Base-by-base conservation (phyloP, 2,888 invertebrate genomes). In the Phalangium opilio region DNA sequence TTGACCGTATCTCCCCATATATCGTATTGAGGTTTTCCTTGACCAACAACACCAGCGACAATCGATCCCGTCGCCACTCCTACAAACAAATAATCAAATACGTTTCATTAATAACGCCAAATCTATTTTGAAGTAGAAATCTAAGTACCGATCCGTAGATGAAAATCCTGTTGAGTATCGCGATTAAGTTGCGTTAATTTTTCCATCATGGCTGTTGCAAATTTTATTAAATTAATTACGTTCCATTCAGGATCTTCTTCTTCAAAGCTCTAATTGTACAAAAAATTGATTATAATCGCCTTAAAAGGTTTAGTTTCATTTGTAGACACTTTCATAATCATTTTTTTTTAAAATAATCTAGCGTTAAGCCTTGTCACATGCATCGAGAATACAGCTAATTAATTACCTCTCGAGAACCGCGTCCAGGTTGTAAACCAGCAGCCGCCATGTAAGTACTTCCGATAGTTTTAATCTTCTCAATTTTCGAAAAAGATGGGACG, bases 11-110 rank as follows among this genome's bases (percentile, higher is more conserved):
- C 84, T 0, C 93, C 93, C 57, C 57, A 57, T 11, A 57, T 57
- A 39, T 57, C 57, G 20, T 57, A 56, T n/a, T 49, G 51, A 1
- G 53, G 53, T 20, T 53, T 53, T 3, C 49, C 45, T 3, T 47
- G 84, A 1, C 91, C 93, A 3, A 93, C 87, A 0, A 95, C 91
- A 3, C 93, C 93, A 0, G 93, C 91, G 52, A 89, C 85, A 5
- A 91, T 81, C 57, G 83, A 79, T 0, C 93, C 93, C 61, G 85
- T 81, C 33, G 84, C 83, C 60, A 95, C 83, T 51, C 93, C 90
- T 80, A 15, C 7, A 36, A 10, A 36, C 1, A 34, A 11, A 34
- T 34, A 34, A 12, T 34, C n/a, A 12, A 34, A 34, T 34, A 34
- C n/a, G 1, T 36, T 36, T 14, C 7, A 14, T 36, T 36, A 10